These are phyloP conservation scores for Torymus auratus DNA, from an alignment of 2,888 invertebrate genomes.

Conservation along the genomic window DNA sequence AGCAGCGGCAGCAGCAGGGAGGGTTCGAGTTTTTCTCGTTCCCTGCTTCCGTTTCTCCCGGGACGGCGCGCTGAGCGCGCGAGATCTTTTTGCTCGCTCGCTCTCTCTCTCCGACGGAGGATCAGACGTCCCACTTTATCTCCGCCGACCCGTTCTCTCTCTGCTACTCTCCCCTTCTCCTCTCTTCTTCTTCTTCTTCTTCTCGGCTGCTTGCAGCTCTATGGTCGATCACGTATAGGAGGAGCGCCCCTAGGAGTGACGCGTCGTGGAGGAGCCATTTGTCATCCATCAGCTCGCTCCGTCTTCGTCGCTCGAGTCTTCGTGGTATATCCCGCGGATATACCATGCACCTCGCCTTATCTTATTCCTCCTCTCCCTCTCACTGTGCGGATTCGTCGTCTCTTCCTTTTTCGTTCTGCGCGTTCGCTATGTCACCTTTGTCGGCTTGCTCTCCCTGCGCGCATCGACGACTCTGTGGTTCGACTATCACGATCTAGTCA, in stretches of 20 bases:
- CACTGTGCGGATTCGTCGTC: constrained; percentile 36
- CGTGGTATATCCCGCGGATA: constrained; percentile 59
- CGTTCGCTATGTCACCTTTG: not conserved
- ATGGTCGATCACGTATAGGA: constrained; percentile 75
- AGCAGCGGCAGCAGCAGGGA: constrained; percentile 23
- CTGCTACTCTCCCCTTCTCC: constrained; percentile 50
- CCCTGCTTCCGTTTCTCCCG: constrained; percentile 73
- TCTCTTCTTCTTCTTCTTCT: constrained; percentile 36
- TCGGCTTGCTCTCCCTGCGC: not conserved
- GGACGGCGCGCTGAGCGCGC: constrained; percentile 61
- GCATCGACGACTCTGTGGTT: not conserved
- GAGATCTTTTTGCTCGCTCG: constrained; percentile 75
- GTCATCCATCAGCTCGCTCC: constrained; percentile 68
- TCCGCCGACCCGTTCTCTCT: constrained; percentile 77
- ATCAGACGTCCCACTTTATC: constrained; percentile 77
- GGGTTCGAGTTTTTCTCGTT: constrained; percentile 67
- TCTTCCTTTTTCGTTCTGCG: constrained; percentile 56
- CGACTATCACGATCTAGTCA: constrained; percentile 45
- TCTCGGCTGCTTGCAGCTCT: constrained; percentile 63
- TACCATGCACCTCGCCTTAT: constrained; percentile 46
- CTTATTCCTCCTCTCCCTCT: constrained; percentile 55
- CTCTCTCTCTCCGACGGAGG: constrained; percentile 69
- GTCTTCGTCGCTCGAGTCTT: constrained; percentile 58
- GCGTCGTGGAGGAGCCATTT: constrained; percentile 77
- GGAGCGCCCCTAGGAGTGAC: constrained; percentile 76